Base-by-base conservation (phyloP, 1,140 invertebrate species). In the Pemphigus obesinymphae region DNA sequence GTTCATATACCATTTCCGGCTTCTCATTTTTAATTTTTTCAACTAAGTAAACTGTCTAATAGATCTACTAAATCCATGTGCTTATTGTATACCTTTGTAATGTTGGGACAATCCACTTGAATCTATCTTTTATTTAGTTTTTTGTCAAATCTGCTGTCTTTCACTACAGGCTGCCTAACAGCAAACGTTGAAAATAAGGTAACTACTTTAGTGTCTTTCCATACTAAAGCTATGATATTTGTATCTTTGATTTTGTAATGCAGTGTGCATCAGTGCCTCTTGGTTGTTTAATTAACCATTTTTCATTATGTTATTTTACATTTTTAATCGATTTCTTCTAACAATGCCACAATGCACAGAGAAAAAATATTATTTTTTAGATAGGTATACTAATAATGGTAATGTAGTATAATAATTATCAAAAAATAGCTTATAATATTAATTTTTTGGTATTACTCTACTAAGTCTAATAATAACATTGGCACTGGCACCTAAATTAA, bases 101-200 rank as follows among this genome's bases (percentile, higher is more conserved):
- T 40, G 8, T 40, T 40, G 4, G 8, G 37, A 85, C 86, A 83
- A 26, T 78, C 45, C 3, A 82, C 70, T 34, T 76, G 17, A 2
- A 68, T 20, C n/a, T n/a, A n/a, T 68, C 34, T 23, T 40, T 37
- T 68, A n/a, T 68, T 68, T 8, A 23, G 3, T 40, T 20, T 40
- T n/a, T n/a, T n/a, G n/a, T n/a, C n/a, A n/a, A n/a, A n/a, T n/a
- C n/a, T n/a, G n/a, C n/a, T n/a, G n/a, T n/a, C n/a, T n/a, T n/a
- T n/a, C n/a, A n/a, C n/a, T n/a, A n/a, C n/a, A n/a, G n/a, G n/a
- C n/a, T n/a, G 17, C 10, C n/a, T 68, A 40, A 6, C 66, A 40
- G 34, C 66, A 68, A 40, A 68, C 40, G 66, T 68, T 68, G 63
- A 68, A 8, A 68, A 40, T 40, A 68, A 68, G 40, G n/a, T 68